Evolutionary conservation across 2,888 invertebrate genomes (phyloP), one percentile per base, ranked within the genome.

Genomic region (Cephus rjabovi): DNA sequence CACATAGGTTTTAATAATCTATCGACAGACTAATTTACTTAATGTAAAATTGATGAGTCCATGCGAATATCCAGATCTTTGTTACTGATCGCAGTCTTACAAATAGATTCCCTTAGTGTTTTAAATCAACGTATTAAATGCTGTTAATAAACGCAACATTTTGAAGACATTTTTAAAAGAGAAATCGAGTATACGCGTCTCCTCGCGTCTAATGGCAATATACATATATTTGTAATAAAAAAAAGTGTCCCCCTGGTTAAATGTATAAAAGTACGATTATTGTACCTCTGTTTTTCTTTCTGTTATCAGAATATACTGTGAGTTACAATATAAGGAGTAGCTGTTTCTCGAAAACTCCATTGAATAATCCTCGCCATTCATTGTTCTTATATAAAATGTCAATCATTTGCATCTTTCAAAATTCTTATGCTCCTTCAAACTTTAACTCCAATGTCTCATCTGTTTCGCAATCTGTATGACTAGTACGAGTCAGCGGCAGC

Each of bases 271-370:
- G 37, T 56, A 77, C 40, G 15, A 77, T 75, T 75, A 75, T 77
- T 74, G 71, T 75, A 70, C 75, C 70, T 37, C 70, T 77, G 74
- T 77, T 77, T 77, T 75, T 56, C 9, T 56, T 75, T 70, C 77
- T 75, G 75, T 77, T 77, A 77, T 77, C 34, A 74, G 68, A 77
- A 77, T 77, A 77, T 70, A 75, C 69, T 77, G 77, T 70, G 71
- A 75, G 75, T 69, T 34, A 31, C 74, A 40, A 68, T 11, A 12
- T 30, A 40, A 73, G 23, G 6, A n/a, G 23, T 40, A 31, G 9
- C 30, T 73, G 56, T 56, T 56, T 56, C 56, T 23, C 56, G 6
- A 56, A 56, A 56, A 56, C 2, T 23, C 23, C 23, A 56, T 9
- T 56, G 2, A 56, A 23, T 56, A 6, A 56, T 56, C 23, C 23